A percentile compares a stretch with the other conserved stretches of the same genome.
These are phyloP conservation scores for Ctenochaetus hawaiiensis DNA, from an alignment of 2,797 vertebrate genomes.

Conservation along the genomic window DNA sequence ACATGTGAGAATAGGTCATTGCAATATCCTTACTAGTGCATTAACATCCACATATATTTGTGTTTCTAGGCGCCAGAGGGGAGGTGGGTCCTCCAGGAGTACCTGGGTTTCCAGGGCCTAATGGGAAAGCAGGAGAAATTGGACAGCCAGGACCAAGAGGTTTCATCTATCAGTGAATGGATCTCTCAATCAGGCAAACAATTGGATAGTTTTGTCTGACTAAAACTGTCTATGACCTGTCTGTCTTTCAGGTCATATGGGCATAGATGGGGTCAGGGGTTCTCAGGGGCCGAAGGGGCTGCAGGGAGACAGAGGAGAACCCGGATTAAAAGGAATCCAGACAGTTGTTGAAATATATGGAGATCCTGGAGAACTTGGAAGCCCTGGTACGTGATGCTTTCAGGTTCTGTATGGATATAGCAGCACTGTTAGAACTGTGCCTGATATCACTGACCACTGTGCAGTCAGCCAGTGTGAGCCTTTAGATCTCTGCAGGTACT, in stretches of 20 bases:
- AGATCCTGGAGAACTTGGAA: slow-evolving; percentile 68
- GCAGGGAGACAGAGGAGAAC: slow-evolving; percentile 71
- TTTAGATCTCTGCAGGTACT: background rate
- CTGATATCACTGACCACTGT: background rate
- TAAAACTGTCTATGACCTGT: background rate
- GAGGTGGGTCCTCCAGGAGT: slow-evolving; percentile 57
- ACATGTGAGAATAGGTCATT: background rate
- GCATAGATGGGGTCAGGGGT: slow-evolving; percentile 58
- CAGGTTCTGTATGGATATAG: background rate
- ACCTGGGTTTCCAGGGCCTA: slow-evolving; percentile 61
- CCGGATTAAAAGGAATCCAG: slow-evolving; percentile 68
- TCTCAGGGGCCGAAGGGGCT: slow-evolving; percentile 58
- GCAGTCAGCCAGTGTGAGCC: too few relatives aligned
- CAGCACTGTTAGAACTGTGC: too few relatives aligned
- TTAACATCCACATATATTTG: background rate
- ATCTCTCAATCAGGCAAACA: background rate
- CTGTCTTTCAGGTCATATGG: slow-evolving; percentile 52
- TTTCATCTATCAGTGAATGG: slow-evolving; percentile 23
- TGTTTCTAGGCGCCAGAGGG: slow-evolving; percentile 66
- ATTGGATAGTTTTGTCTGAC: background rate
- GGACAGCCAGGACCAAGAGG: slow-evolving; percentile 78
- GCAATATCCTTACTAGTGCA: background rate
- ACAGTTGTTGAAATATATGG: slow-evolving; percentile 50
- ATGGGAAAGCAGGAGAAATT: slow-evolving; percentile 66
- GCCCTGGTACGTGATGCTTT: slow-evolving; percentile 43